Conservation (phyloP, 2,888 invertebrate genomes). For the Pyralis farinalis region DNA sequence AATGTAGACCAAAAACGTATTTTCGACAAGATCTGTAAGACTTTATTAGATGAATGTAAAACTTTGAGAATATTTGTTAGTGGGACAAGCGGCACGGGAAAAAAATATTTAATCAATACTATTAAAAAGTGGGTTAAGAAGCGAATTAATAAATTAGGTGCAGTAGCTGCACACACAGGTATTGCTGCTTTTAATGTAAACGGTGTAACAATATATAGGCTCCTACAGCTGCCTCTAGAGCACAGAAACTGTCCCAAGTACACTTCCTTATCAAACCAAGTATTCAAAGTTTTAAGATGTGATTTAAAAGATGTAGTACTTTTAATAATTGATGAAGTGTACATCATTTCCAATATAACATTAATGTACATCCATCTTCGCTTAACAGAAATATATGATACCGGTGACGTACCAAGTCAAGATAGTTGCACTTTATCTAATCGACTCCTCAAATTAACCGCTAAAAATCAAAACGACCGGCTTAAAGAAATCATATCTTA, state of each 20-base stretch:
- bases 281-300: constrained; percentile 21
- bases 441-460: not conserved
- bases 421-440: not conserved
- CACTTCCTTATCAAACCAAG: constrained; percentile 25
- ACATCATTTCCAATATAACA: constrained; percentile 22
- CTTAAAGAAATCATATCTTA: no score
- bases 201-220: constrained; percentile 33
- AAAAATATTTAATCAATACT: constrained; percentile 31
- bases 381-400: constrained; percentile 30
- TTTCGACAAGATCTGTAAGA: constrained; percentile 18
- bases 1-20: constrained; percentile 26
- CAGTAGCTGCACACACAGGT: constrained; percentile 24
- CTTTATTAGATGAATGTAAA: constrained; percentile 11
- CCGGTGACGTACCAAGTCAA: constrained; percentile 15
- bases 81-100: constrained; percentile 26
- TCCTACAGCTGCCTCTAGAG: constrained; percentile 33
- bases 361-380: constrained; percentile 15
- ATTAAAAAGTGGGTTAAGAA: constrained; percentile 27
- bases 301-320: constrained; percentile 26
- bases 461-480: no score
- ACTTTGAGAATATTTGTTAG: constrained; percentile 14
- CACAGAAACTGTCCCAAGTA: constrained; percentile 32
- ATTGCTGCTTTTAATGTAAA: constrained; percentile 41
- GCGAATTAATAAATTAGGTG: constrained; percentile 15
- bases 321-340: constrained; percentile 32